Conservation (phyloP, 2,113 vertebrate genomes). For the Anolis sagrei region DNA sequence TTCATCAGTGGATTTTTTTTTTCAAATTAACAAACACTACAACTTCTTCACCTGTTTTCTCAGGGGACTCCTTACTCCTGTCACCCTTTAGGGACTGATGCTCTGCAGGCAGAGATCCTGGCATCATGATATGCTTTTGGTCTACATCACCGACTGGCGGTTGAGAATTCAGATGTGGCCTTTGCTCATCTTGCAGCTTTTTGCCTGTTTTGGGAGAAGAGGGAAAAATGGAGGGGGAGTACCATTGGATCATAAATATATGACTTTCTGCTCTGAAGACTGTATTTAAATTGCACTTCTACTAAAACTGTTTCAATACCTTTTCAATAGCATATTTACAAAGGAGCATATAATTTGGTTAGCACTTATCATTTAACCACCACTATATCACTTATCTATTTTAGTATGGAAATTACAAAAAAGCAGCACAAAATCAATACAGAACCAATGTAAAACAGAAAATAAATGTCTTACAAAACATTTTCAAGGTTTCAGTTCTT, state of each 20-base stretch:
- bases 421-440: neutral
- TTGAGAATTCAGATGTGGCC: neutral
- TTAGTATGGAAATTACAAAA: neutral
- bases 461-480: neutral
- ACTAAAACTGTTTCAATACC: neutral
- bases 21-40: neutral
- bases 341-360: neutral
- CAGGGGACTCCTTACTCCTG: constrained; percentile 2
- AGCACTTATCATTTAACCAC: neutral
- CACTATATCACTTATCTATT: too few relatives aligned
- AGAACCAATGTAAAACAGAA: neutral
- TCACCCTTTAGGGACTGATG: constrained; percentile 31
- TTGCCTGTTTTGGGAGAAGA: constrained; percentile 65
- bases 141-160: constrained; percentile 22
- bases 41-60: constrained; percentile 33
- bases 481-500: neutral
- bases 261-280: neutral
- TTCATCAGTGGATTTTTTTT: neutral
- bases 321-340: neutral
- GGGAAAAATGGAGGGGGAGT: neutral
- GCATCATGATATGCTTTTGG: neutral
- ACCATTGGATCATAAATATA: neutral
- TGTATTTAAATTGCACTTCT: neutral
- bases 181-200: neutral
- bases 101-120: constrained; percentile 17